Conservation (phyloP, 2,797 vertebrate species). For the Chloroceryle amazona region DNA sequence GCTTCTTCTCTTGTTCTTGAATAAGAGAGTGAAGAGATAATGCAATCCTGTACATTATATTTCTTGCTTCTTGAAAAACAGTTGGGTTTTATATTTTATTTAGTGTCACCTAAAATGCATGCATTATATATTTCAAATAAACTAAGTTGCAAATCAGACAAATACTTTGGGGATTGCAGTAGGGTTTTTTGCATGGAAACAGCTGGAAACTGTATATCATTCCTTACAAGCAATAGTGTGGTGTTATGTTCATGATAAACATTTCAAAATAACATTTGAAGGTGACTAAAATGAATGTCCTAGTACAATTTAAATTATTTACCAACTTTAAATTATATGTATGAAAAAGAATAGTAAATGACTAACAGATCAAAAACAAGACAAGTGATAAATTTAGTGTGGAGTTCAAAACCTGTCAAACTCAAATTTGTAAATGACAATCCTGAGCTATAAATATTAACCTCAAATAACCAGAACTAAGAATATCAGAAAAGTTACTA, state of each 20-base stretch:
- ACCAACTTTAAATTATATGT: constrained; percentile 47
- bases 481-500: constrained; percentile 17
- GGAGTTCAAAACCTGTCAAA: background rate
- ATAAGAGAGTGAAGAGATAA: background rate
- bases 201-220: constrained; percentile 6
- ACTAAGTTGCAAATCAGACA: background rate
- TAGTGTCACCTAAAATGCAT: background rate
- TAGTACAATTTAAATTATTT: constrained; percentile 34
- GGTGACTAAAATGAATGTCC: background rate
- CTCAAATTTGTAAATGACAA: constrained; percentile 10
- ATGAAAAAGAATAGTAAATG: constrained; percentile 39
- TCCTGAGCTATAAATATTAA: constrained; percentile 19
- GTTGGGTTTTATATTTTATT: background rate
- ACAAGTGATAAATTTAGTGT: constrained; percentile 2
- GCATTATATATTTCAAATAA: background rate
- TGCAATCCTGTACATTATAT: background rate
- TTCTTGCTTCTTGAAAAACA: background rate
- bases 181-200: constrained; percentile 2
- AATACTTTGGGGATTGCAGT: background rate
- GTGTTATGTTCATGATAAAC: background rate
- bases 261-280: constrained; percentile 37
- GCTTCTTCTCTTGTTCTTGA: background rate
- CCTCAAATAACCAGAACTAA: constrained; percentile 53
- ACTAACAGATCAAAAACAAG: constrained; percentile 60
- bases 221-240: background rate